Evolutionary conservation across 2,888 invertebrate species (phyloP), one percentile per base, ranked within the genome.

Genomic region (Cryptosula pallasiana): DNA sequence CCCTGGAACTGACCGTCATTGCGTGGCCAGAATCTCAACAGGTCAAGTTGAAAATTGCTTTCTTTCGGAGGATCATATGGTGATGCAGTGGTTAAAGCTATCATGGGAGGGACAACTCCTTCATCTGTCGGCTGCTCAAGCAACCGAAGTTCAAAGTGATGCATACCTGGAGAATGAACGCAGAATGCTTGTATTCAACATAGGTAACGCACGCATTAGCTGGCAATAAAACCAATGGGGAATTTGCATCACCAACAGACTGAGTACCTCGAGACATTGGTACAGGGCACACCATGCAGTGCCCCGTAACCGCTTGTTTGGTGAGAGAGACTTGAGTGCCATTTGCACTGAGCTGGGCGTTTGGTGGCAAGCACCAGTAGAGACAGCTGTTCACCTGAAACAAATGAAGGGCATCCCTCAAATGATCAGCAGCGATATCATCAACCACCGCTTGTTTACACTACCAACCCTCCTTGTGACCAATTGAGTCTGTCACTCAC

Each of bases 71-170:
- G 78, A 72, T 80, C 79, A 63, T 79, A 76, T 16, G 79, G 78
- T 55, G 78, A 77, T 5, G 81, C 80, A 23, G 81, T 78, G 9
- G 79, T 76, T 32, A 82, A 75, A 27, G 80, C 80, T 54, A 81
- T 77, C 29, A 80, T 79, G 32, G 81, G 81, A 9, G 81, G 81
- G 2, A 63, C 63, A 63, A 63, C 63, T 63, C 63, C 63, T 2
- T 9, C 9, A 5, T 63, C 63, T 5, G 29, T 29, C 3, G 78
- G 79, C 2, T 74, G 72, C 5, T 73, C 71, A 1, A 79, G 69
- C 1, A 81, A 71, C 63, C 77, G 71, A 13, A 82, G 76, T 74
- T 82, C 82, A 79, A 81, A 82, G 73, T 81, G 82, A 73, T 82
- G 81, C 73, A 79, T 81, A 71, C 75, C 82, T 81, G 74, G 16